These are phyloP conservation scores for Lates calcarifer DNA, from an alignment of 2,113 vertebrate genomes.

Conservation along the genomic window DNA sequence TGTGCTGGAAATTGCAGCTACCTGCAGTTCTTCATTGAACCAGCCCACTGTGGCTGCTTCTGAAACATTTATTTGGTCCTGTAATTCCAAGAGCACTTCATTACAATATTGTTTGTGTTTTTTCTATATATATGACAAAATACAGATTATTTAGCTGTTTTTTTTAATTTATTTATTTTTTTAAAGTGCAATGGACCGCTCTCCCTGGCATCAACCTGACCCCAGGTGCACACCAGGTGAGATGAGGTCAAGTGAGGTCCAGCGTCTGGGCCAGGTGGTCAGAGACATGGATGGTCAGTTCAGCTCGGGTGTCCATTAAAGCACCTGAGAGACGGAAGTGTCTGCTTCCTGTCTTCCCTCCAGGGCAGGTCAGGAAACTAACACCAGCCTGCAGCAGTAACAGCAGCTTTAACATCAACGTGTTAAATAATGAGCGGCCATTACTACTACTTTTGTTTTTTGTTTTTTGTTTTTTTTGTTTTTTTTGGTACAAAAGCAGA, in stretches of 20 bases:
- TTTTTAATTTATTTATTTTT: too few species aligned
- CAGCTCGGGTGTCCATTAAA: slow-evolving; percentile 75
- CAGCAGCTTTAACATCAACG: slow-evolving; percentile 10
- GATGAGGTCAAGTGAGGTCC: slow-evolving; percentile 74
- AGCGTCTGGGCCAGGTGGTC: slow-evolving; percentile 78
- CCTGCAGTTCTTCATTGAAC: too few species aligned
- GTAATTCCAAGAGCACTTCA: too few species aligned
- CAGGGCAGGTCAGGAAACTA: slow-evolving; percentile 66
- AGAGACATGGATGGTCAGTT: slow-evolving; percentile 82
- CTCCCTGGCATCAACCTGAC: slow-evolving; percentile 41
- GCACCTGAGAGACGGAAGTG: slow-evolving; percentile 62
- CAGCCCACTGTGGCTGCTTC: too few species aligned
- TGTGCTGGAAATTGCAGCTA: background rate
- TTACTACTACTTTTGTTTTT: background rate
- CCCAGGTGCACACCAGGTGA: slow-evolving; percentile 56
- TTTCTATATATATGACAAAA: too few species aligned
- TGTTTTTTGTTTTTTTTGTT: too few species aligned
- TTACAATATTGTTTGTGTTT: too few species aligned
- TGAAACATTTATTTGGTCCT: too few species aligned
- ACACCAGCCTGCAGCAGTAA: slow-evolving; percentile 40
- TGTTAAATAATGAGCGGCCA: background rate
- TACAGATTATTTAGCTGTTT: too few species aligned
- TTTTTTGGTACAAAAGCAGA: background rate
- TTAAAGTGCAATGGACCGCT: background rate
- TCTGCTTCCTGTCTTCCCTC: slow-evolving; percentile 75